phyloP scores from a whole-genome alignment of 2,888 invertebrate species.

The Rhyacophila evoluta region DNA sequence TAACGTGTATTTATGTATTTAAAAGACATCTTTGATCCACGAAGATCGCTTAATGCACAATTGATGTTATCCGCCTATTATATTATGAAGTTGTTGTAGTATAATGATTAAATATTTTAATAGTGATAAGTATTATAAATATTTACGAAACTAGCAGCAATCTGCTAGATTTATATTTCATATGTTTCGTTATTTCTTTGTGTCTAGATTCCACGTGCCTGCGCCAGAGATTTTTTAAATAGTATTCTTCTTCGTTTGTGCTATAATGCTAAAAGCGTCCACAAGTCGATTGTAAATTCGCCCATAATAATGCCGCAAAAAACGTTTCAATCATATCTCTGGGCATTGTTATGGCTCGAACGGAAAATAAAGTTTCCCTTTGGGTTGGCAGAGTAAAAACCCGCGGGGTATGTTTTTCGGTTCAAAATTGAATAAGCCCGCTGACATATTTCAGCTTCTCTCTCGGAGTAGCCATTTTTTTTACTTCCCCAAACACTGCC shows the following conservation, averaged over 20 bases:
- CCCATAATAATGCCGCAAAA: conserved; percentile 22
- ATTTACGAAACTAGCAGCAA: too few species aligned
- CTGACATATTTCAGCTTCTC: conserved; percentile 5
- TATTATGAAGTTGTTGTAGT: too few species aligned
- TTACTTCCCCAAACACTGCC: background rate
- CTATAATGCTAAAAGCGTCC: conserved; percentile 1
- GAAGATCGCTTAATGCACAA: too few species aligned
- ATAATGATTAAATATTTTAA: too few species aligned
- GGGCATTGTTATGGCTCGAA: conserved; percentile 12
- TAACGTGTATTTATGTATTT: too few species aligned
- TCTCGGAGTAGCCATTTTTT: conserved; percentile 3
- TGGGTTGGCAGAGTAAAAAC: conserved; percentile 9
- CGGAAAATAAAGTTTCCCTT: conserved; percentile 5
- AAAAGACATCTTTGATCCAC: too few species aligned
- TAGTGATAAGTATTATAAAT: too few species aligned
- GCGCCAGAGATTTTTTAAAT: background rate
- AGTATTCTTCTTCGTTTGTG: background rate
- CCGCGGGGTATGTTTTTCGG: conserved; percentile 22
- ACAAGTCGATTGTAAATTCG: conserved; percentile 14
- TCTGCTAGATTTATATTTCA: too few species aligned
- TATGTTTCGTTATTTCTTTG: background rate
- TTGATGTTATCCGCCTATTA: too few species aligned
- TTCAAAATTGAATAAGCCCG: conserved; percentile 16
- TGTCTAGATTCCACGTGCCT: background rate
- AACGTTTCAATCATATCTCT: conserved; percentile 13